A percentile compares a stretch with the other conserved stretches of the same genome.
Conservation (phyloP, 2,888 invertebrate species). For the Acanthococcus lagerstroemiae region DNA sequence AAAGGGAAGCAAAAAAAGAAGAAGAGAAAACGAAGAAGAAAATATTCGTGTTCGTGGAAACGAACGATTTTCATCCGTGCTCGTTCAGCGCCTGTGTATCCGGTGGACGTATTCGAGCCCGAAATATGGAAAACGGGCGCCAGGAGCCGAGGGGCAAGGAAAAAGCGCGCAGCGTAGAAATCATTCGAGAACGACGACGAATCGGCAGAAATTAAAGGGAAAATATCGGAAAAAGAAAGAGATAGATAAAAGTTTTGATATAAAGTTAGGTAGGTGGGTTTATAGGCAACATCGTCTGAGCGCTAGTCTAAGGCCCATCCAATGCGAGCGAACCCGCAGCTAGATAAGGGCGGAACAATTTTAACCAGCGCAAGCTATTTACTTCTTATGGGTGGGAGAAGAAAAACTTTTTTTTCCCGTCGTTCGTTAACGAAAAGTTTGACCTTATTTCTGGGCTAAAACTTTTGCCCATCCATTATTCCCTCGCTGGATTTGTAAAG, state of each 20-base stretch:
- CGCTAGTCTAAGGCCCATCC: slow-evolving; percentile 30
- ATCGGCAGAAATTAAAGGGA: slow-evolving; percentile 22
- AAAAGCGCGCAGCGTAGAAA: slow-evolving; percentile 12
- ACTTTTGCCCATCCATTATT: slow-evolving; percentile 30
- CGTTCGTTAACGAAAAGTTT: slow-evolving; percentile 31
- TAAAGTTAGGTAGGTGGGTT: slow-evolving; percentile 30
- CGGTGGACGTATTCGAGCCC: no score
- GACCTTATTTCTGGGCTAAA: slow-evolving; percentile 30
- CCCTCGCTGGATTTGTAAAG: slow-evolving; percentile 25
- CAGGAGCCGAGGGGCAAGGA: not conserved
- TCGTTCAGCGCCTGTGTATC: no score
- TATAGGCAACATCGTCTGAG: slow-evolving; percentile 29
- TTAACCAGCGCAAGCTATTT: slow-evolving; percentile 31
- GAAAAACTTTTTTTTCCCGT: slow-evolving; percentile 20
- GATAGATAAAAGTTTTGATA: slow-evolving; percentile 28
- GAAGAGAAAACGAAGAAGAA: no score
- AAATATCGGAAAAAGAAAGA: slow-evolving; percentile 30
- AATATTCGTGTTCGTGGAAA: no score
- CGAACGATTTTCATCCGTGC: no score
- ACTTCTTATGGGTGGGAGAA: slow-evolving; percentile 31
- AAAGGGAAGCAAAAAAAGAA: no score
- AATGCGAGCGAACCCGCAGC: slow-evolving; percentile 28
- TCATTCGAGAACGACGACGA: slow-evolving; percentile 27
- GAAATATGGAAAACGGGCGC: not conserved
- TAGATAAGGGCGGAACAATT: slow-evolving; percentile 31